These are phyloP conservation scores for Gambelia wislizenii DNA, from an alignment of 2,797 vertebrate species.

Conservation along the genomic window DNA sequence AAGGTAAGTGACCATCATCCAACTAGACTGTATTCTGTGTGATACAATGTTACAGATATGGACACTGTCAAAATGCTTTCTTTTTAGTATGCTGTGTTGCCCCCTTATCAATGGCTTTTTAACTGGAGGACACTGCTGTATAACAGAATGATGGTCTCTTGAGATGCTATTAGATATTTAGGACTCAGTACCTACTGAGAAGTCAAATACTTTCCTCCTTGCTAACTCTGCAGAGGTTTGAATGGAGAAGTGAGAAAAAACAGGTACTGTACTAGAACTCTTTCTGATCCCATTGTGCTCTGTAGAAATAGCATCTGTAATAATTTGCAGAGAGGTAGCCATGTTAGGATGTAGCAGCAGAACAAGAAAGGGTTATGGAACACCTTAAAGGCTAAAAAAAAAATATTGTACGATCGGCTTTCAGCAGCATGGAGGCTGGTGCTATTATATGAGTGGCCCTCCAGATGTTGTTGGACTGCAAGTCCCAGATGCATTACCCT, in stretches of 20 bases:
- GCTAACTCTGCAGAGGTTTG: background rate
- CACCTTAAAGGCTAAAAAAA: too few relatives aligned
- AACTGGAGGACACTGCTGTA: background rate
- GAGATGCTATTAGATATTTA: background rate
- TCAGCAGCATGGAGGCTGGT: background rate
- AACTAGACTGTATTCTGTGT: background rate
- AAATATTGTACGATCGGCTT: background rate
- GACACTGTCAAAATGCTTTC: conserved; percentile 2
- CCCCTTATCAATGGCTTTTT: background rate
- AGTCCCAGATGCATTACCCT: too few relatives aligned
- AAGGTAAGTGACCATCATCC: background rate
- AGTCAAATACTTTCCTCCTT: background rate
- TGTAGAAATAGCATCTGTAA: background rate
- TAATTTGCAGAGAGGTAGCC: background rate
- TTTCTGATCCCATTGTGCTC: background rate
- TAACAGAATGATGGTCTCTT: background rate
- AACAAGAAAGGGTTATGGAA: background rate
- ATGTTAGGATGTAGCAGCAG: background rate
- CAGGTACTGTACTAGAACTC: background rate
- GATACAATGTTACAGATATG: background rate
- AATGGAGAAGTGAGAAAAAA: background rate
- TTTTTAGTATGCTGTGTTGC: background rate
- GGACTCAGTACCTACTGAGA: background rate
- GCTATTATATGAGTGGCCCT: too few relatives aligned
- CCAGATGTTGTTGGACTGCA: too few relatives aligned